phyloP scores from a whole-genome alignment of 2,797 vertebrate species.

The Columba guinea region DNA sequence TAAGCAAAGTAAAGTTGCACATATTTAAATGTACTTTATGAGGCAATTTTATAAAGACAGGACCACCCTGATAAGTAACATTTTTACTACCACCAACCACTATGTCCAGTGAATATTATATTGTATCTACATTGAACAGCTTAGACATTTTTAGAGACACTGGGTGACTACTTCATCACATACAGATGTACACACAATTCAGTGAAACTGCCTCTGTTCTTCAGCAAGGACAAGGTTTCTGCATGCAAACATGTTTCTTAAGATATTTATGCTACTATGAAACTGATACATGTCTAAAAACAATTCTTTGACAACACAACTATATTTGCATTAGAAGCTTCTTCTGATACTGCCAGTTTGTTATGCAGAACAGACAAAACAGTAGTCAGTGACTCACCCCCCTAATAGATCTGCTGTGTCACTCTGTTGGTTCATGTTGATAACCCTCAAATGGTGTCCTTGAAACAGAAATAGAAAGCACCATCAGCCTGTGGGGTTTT shows the following conservation, averaged over 20 bases:
- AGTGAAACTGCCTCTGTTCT: neutral
- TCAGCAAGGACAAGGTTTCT: neutral
- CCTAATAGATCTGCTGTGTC: slow-evolving; percentile 95
- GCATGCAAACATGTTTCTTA: neutral
- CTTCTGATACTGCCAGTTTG: neutral
- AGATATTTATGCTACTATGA: neutral
- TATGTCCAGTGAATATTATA: neutral
- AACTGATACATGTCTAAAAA: neutral
- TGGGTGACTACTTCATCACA: neutral
- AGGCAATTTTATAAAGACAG: fast-evolving
- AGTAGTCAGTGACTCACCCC: slow-evolving; percentile 82
- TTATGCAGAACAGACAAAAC: neutral
- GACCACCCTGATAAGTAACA: neutral
- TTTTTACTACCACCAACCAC: neutral
- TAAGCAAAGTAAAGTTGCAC: fast-evolving
- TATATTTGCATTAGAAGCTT: neutral
- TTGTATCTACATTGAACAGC: neutral
- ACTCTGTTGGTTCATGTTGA: slow-evolving; percentile 99
- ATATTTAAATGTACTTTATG: neutral
- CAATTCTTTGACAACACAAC: neutral
- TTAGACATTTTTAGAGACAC: neutral
- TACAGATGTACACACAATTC: neutral
- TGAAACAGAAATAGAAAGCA: slow-evolving; percentile 23
- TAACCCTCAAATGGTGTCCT: slow-evolving; percentile 89
- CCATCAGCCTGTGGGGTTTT: neutral